These are phyloP conservation scores for Mesocentrotus franciscanus DNA, from an alignment of 53 echinoderm and acorn worm species.

Conservation along the genomic window DNA sequence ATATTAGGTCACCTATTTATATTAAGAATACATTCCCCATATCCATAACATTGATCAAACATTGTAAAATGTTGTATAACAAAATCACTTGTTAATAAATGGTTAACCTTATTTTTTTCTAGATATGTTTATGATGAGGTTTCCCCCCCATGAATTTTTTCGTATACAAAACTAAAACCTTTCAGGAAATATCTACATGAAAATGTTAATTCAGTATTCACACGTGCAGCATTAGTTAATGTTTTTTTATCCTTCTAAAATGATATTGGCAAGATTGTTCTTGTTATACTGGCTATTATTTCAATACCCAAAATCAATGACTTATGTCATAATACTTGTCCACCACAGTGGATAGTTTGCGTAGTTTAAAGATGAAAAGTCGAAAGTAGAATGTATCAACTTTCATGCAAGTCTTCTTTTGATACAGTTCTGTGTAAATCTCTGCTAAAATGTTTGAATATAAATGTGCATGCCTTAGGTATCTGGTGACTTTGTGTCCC, in stretches of 20 bases:
- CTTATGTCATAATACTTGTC: not conserved
- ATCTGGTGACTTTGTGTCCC: no score
- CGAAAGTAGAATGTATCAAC: not conserved
- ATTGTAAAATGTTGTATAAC: no score
- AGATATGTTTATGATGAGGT: not conserved
- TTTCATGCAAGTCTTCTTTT: not conserved
- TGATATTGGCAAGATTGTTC: constrained; percentile 15
- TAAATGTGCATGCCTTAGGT: not conserved
- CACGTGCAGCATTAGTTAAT: not conserved
- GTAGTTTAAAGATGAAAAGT: not conserved
- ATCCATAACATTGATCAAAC: no score
- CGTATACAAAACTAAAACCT: not conserved
- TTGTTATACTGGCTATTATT: not conserved
- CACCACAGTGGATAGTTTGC: not conserved
- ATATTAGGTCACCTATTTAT: no score
- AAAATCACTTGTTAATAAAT: no score
- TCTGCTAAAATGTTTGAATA: not conserved
- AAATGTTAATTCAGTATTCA: not conserved
- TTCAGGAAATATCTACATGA: not conserved
- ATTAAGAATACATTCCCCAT: no score
- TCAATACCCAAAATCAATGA: not conserved
- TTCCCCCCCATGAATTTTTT: not conserved
- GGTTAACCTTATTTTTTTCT: no score
- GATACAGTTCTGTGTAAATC: not conserved
- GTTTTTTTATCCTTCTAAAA: not conserved